Evolutionary conservation across 1,140 invertebrate species (phyloP).

Genomic region (Drosophila orena): DNA sequence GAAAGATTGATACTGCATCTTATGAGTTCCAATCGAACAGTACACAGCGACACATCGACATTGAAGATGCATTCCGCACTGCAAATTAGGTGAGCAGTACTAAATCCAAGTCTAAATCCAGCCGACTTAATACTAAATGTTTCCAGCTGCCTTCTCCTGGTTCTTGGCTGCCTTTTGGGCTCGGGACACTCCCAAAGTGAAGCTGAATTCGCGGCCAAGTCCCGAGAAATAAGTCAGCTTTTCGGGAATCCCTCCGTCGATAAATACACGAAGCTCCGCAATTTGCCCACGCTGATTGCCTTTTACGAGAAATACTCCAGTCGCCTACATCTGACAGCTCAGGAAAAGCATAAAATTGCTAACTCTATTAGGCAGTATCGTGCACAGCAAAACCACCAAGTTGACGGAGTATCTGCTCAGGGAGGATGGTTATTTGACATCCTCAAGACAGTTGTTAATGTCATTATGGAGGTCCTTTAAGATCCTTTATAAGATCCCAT

Average conservation of each 20-base stretch:
- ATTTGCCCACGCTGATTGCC: neutral
- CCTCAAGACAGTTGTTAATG: too few relatives aligned
- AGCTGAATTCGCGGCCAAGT: neutral
- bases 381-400: neutral
- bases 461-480: too few relatives aligned
- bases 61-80: neutral
- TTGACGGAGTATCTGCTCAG: neutral
- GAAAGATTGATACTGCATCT: neutral
- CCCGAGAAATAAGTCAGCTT: neutral
- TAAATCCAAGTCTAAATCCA: neutral
- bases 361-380: neutral
- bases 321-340: neutral
- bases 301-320: neutral
- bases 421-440: neutral
- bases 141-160: neutral
- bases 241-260: neutral
- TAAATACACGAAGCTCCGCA: neutral
- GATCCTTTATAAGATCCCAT: too few relatives aligned
- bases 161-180: neutral
- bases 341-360: neutral
- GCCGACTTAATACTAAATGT: neutral
- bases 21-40: neutral
- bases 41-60: neutral
- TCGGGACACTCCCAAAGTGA: neutral
- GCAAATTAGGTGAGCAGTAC: neutral